These are phyloP conservation scores for Gavialis gangeticus DNA, from an alignment of 2,113 vertebrate genomes.

Conservation along the genomic window DNA sequence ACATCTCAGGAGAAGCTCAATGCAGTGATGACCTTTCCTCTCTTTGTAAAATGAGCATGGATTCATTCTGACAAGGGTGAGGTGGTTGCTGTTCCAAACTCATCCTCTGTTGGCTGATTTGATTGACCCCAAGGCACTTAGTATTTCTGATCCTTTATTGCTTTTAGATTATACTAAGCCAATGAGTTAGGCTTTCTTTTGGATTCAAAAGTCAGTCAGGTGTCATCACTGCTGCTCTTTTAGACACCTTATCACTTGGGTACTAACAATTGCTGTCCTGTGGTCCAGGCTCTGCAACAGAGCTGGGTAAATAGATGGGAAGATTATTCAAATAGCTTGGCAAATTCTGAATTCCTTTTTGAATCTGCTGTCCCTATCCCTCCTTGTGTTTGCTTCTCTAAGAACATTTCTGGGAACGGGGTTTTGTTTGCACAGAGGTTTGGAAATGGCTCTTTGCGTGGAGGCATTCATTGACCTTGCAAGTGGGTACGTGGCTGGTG, in stretches of 20 bases:
- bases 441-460: background rate
- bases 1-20: background rate
- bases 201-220: background rate
- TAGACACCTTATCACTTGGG: background rate
- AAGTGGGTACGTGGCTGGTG: background rate
- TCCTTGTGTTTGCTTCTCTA: background rate
- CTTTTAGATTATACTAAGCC: background rate
- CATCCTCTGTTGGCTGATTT: background rate
- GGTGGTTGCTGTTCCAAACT: background rate
- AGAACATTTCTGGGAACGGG: background rate
- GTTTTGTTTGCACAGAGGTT: rapidly evolving
- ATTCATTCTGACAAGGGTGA: background rate
- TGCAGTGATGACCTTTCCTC: background rate
- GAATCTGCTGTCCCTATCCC: rapidly evolving
- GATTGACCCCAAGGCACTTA: background rate
- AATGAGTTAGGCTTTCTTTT: background rate
- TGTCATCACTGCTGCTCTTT: background rate
- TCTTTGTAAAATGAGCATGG: background rate
- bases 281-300: background rate
- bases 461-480: background rate
- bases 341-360: background rate
- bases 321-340: background rate
- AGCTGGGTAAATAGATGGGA: background rate
- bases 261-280: background rate
- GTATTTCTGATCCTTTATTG: background rate